phyloP scores from a whole-genome alignment of 2,888 invertebrate genomes.

The Junonia oenone region DNA sequence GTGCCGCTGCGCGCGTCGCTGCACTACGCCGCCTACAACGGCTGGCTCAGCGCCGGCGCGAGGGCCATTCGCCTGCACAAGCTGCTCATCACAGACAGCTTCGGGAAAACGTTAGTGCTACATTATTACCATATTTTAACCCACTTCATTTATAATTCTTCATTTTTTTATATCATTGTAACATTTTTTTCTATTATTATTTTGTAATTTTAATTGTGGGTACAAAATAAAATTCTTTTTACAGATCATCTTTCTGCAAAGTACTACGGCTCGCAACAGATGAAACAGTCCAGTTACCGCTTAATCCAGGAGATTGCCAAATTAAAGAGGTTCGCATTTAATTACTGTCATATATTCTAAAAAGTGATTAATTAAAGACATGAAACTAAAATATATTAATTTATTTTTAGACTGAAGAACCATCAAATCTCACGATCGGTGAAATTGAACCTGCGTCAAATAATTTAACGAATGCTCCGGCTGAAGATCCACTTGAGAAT shows the following conservation, averaged over 20 bases:
- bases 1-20: constrained; percentile 86
- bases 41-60: constrained; percentile 93
- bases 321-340: constrained; percentile 70
- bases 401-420: constrained; percentile 42
- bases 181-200: background rate
- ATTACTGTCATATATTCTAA: background rate
- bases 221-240: too few species aligned
- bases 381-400: background rate
- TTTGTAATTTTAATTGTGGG: background rate
- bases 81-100: constrained; percentile 90
- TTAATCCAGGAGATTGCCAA: constrained; percentile 89
- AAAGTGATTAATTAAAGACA: background rate
- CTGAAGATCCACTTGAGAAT: constrained; percentile 59
- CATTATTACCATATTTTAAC: background rate
- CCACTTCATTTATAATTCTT: background rate
- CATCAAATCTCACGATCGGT: constrained; percentile 40
- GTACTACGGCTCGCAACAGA: constrained; percentile 87
- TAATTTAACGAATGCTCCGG: constrained; percentile 46
- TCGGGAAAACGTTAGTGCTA: constrained; percentile 84
- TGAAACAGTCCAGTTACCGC: constrained; percentile 84
- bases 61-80: constrained; percentile 90
- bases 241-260: constrained; percentile 88
- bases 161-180: background rate
- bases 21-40: constrained; percentile 92
- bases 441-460: constrained; percentile 40